Evolutionary conservation across 2,113 vertebrate species (phyloP), one percentile per base, ranked within the genome.

Genomic region (Lutjanus erythropterus): DNA sequence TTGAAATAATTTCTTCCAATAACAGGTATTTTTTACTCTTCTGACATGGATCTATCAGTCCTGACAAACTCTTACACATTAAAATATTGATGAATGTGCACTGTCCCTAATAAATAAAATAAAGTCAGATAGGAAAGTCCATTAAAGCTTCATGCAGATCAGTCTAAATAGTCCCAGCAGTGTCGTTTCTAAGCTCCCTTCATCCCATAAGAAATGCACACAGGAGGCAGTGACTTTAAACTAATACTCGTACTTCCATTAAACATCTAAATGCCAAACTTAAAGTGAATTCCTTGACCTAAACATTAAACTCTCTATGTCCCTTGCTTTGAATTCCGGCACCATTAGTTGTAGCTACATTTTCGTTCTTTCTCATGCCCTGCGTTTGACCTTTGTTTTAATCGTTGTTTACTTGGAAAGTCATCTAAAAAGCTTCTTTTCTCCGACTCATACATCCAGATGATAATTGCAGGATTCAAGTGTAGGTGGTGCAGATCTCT

Each of bases 401-500:
- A 14, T 55, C 15, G 0, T 49, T 35, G 42, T 65, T 78, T 78
- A 21, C 46, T 27, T 42, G 44, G 15, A 50, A 60, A 25, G 39
- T 70, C 19, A 1, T 49, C 46, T 42, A 21, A 66, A 61, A 80
- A 75, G 35, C 31, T 18, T n/a, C 42, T 61, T 21, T 21, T 69
- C 39, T 52, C 9, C 50, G 37, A 49, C 55, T 61, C 25, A 1
- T 14, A 44, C 71, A 55, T 71, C 12, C 33, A 67, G 55, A 60
- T 42, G 25, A 81, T 88, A 46, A 76, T 59, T 71, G 62, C 62
- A 19, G 69, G 44, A 71, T 60, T 9, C 10, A 2, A 27, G 66
- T 58, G 79, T 78, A 49, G 83, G 71, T 50, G 75, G 67, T 59
- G 76, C n/a, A 3, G 69, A 64, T 23, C 65, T 23, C 11, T 42